Percentiles rank a stretch among this genome's conserved stretches.
These are phyloP conservation scores for Leucophenga varia DNA, from an alignment of 1,140 invertebrate species.

Conservation along the genomic window DNA sequence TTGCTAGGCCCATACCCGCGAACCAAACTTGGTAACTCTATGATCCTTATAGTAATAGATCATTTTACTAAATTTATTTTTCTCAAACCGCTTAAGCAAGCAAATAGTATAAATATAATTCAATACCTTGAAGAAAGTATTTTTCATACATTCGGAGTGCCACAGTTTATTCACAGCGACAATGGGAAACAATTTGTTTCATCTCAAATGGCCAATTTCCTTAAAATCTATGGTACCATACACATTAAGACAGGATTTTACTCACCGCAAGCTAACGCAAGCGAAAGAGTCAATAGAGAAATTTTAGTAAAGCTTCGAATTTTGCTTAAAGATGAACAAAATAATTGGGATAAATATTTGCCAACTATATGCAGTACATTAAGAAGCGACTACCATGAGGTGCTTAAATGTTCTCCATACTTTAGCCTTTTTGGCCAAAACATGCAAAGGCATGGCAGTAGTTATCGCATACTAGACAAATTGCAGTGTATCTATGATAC, in stretches of 20 bases:
- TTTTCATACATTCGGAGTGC: constrained; percentile 3
- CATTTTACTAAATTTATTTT: constrained; percentile 7
- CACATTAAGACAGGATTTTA: constrained; percentile 4
- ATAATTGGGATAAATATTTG: constrained; percentile 8
- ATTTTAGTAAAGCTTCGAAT: not conserved
- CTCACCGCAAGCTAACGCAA: constrained; percentile 1
- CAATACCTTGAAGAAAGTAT: constrained; percentile 2
- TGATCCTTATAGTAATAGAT: constrained; percentile 7
- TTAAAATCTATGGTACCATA: not conserved
- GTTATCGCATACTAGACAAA: too few relatives aligned
- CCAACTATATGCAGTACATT: not conserved
- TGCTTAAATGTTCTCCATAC: not conserved
- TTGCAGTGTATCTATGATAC: too few relatives aligned
- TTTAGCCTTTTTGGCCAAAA: constrained; percentile 1
- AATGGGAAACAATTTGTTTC: constrained; percentile 12
- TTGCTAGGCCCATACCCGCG: constrained; percentile 8
- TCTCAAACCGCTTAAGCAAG: constrained; percentile 2
- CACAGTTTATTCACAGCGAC: constrained; percentile 4
- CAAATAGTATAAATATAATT: not conserved
- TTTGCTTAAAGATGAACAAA: not conserved
- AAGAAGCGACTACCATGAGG: not conserved
- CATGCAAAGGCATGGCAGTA: constrained; percentile 2
- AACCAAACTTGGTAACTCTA: constrained; percentile 2
- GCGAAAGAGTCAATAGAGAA: not conserved
- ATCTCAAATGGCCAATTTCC: not conserved